Evolutionary conservation across 2,113 vertebrate genomes (phyloP).

Genomic region (Hemiscyllium ocellatum): DNA sequence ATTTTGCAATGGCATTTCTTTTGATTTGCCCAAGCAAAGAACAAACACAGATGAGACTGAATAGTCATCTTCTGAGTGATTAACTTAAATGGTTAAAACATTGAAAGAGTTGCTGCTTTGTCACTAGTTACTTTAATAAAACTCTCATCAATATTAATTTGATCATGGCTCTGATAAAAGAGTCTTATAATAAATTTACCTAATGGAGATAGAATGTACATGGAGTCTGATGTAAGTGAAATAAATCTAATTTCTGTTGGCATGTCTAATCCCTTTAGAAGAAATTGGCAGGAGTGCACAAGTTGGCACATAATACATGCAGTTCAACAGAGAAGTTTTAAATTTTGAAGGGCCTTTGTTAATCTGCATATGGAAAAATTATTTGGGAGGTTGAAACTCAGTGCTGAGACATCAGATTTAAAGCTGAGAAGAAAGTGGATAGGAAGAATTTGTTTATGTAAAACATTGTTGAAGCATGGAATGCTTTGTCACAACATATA

Average conservation of each 20-base stretch:
- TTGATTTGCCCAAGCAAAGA: not conserved
- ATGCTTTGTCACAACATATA: not conserved
- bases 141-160: not conserved
- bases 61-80: not conserved
- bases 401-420: not conserved
- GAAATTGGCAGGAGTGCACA: not conserved
- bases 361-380: not conserved
- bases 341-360: not conserved
- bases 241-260: not conserved
- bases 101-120: not conserved
- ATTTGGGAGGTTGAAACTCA: not conserved
- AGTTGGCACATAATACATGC: not conserved
- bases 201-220: not conserved
- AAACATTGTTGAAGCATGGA: not conserved
- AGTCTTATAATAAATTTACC: not conserved
- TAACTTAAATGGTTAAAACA: not conserved
- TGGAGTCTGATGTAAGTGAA: not conserved
- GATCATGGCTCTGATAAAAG: slow-evolving; percentile 4
- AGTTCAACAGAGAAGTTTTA: not conserved
- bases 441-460: not conserved
- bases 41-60: not conserved
- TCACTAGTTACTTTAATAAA: not conserved
- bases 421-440: not conserved
- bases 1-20: not conserved
- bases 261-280: not conserved